phyloP scores from a whole-genome alignment of 2,113 vertebrate genomes.

The Apodemus speciosus region DNA sequence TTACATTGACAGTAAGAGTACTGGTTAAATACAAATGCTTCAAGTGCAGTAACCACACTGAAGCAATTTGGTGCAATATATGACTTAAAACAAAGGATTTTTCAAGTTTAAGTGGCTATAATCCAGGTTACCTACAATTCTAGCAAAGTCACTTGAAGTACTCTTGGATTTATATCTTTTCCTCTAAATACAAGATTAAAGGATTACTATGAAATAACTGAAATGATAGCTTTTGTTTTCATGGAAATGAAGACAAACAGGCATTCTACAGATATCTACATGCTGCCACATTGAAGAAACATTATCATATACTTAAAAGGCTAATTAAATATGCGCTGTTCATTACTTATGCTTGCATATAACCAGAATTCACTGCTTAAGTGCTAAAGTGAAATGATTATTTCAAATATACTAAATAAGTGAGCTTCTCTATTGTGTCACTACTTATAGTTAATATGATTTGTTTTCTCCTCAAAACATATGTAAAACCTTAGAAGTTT shows the following conservation, averaged over 20 bases:
- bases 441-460: not conserved
- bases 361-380: not conserved
- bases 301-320: not conserved
- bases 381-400: not conserved
- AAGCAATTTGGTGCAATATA: not conserved
- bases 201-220: not conserved
- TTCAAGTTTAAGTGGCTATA: not conserved
- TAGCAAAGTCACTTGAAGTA: not conserved
- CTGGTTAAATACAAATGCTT: not conserved
- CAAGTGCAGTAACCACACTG: rapidly evolving
- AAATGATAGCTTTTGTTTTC: not conserved
- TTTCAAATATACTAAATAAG: not conserved
- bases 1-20: not conserved
- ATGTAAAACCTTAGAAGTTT: not conserved
- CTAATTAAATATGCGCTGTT: not conserved
- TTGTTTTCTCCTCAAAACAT: not conserved
- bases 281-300: not conserved
- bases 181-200: not conserved
- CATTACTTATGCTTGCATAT: not conserved
- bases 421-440: not conserved
- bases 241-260: not conserved
- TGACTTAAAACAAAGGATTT: not conserved
- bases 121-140: not conserved
- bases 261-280: not conserved
- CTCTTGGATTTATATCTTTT: not conserved